Evolutionary conservation across 2,888 invertebrate species (phyloP).

Genomic region (Trichogramma evanescens): DNA sequence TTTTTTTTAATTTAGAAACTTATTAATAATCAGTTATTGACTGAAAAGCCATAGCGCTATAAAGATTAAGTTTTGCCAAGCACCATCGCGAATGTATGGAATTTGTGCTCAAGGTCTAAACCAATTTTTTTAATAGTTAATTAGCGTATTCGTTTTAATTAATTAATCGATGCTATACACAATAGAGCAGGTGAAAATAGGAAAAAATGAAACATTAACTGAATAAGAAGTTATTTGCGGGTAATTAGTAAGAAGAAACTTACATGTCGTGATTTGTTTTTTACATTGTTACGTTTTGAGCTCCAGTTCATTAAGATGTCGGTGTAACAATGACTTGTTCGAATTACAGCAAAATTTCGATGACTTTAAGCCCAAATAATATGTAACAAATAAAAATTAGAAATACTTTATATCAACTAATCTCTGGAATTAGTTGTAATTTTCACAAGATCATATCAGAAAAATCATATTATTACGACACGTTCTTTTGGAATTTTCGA

Average conservation of each 20-base stretch:
- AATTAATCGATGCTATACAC: conserved; percentile 10
- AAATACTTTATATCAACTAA: conserved; percentile 30
- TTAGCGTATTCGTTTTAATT: background rate
- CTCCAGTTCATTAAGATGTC: conserved; percentile 48
- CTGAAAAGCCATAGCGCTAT: too few relatives aligned
- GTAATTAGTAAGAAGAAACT: conserved; percentile 41
- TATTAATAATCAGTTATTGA: too few relatives aligned
- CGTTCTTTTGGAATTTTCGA: conserved; percentile 15
- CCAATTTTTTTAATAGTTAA: background rate
- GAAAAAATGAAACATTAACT: conserved; percentile 10
- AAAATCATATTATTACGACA: conserved; percentile 15
- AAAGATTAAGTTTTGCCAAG: background rate
- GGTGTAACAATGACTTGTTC: conserved; percentile 48
- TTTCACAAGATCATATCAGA: conserved; percentile 12
- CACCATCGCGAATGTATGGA: background rate
- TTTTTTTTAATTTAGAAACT: too few relatives aligned
- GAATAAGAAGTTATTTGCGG: conserved; percentile 28
- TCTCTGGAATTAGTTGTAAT: conserved; percentile 17
- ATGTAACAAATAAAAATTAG: conserved; percentile 47
- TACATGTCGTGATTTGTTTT: conserved; percentile 46
- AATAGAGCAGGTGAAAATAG: conserved; percentile 17
- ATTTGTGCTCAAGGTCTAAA: background rate
- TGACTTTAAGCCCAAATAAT: conserved; percentile 47
- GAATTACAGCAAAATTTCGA: conserved; percentile 49
- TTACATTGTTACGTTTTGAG: conserved; percentile 46